Evolutionary conservation across 2,113 vertebrate species (phyloP), one percentile per base, ranked within the genome.

Genomic region (Perca schrenkii): DNA sequence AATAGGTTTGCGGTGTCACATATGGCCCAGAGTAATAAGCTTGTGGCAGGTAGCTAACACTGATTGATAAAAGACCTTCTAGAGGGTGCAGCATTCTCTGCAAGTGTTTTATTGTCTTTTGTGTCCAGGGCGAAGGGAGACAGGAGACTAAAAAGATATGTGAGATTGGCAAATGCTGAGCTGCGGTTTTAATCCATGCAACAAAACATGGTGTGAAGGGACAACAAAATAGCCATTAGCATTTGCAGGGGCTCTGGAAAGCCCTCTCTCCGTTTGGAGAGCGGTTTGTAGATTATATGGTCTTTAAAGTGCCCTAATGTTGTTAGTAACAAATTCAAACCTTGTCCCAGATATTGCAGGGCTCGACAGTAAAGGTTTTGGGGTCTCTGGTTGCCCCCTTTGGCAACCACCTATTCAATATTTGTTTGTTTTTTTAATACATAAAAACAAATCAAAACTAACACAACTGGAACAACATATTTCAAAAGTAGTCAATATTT

Each of bases 1-100:
- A 68, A 79, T 68, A 43, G 63, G 58, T 73, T 79, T 85, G 73
- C 79, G 63, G 77, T 68, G 66, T 86, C 74, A 81, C 79, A 77
- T 83, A 77, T 60, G 82, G 80, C 72, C 73, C 64, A 54, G 43
- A 85, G 83, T 88, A 87, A 85, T 80, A 84, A 84, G 71, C 74
- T 54, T 58, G 19, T 82, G 79, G 78, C 83, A 88, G 83, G 69
- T 82, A 73, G 74, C 82, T 86, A 84, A 83, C 66, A 46, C 74
- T 79, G 86, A 90, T 86, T 83, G 77, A 84, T 86, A 79, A 80
- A 80, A 82, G 70, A 85, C 50, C 83, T 85, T 85, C 60, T 21
- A 72, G 79, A 87, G 67, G 66, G 22, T 10, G 6, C 54, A 54
- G 70, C 63, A 53, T n/a, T 22, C 80, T 71, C 68, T 14, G 54